Evolutionary conservation across 2,113 vertebrate species (phyloP).

Genomic region (Pluvianellus socialis): DNA sequence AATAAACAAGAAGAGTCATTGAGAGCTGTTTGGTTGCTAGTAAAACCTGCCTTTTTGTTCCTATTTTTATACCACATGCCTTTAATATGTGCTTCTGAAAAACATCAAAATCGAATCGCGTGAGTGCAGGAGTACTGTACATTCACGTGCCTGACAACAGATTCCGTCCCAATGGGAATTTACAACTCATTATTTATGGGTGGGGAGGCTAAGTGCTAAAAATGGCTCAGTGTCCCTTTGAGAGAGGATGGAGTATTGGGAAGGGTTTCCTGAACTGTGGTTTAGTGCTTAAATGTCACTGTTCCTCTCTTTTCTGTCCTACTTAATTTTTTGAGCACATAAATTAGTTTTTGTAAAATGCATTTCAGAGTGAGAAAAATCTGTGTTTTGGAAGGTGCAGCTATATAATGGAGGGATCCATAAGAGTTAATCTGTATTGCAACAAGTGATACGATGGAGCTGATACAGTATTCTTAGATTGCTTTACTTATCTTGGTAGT

Average conservation of each 20-base stretch:
- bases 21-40: neutral
- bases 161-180: neutral
- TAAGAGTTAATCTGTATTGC: neutral
- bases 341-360: neutral
- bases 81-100: neutral
- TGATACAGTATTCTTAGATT: slow-evolving; percentile 1
- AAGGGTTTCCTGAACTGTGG: neutral
- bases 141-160: neutral
- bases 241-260: neutral
- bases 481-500: neutral
- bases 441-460: neutral
- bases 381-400: neutral
- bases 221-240: neutral
- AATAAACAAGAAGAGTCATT: neutral
- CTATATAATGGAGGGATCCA: neutral
- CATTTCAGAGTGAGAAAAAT: neutral
- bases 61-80: neutral
- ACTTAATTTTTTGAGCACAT: neutral
- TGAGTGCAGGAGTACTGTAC: neutral
- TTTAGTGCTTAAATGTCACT: neutral
- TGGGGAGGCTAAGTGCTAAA: neutral
- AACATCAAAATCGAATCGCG: neutral
- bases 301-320: neutral
- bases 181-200: neutral
- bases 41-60: neutral